These are phyloP conservation scores for Merluccius polli DNA, from an alignment of 2,797 vertebrate species.

Conservation along the genomic window DNA sequence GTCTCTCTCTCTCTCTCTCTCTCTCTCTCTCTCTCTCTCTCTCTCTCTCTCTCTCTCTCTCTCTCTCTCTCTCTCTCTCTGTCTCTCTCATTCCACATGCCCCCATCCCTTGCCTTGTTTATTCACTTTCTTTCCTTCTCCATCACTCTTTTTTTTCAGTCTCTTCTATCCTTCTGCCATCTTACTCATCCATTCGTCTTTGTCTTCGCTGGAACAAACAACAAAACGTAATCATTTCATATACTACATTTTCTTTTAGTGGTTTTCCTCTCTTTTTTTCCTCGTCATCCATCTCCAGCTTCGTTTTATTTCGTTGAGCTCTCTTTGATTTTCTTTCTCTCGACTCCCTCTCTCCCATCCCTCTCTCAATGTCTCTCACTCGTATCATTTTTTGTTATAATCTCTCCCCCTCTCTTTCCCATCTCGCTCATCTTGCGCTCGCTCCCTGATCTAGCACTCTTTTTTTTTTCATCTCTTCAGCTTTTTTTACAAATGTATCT, in stretches of 20 bases:
- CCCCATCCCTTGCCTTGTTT: constrained; percentile 21
- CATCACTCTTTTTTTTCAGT: constrained; percentile 19
- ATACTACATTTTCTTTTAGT: too few species aligned
- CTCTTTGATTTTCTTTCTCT: background rate
- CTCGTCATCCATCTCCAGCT: too few species aligned
- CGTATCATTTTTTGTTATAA: too few species aligned
- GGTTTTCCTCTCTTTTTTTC: too few species aligned
- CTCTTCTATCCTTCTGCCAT: background rate
- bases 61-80: constrained; percentile 14
- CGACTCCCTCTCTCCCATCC: background rate
- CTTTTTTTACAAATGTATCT: background rate
- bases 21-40: constrained; percentile 12
- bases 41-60: constrained; percentile 7
- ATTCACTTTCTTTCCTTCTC: constrained; percentile 16
- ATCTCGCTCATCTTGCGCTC: background rate
- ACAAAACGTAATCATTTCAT: too few species aligned
- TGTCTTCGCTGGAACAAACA: background rate
- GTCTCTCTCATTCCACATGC: constrained; percentile 10
- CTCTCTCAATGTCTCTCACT: too few species aligned
- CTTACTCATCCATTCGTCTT: background rate
- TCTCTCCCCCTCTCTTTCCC: background rate
- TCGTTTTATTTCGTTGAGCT: too few species aligned
- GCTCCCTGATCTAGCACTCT: background rate
- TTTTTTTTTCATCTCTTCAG: too few species aligned
- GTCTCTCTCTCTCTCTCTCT: background rate